phyloP scores from a whole-genome alignment of 2,113 vertebrate genomes.

The Calypte anna region DNA sequence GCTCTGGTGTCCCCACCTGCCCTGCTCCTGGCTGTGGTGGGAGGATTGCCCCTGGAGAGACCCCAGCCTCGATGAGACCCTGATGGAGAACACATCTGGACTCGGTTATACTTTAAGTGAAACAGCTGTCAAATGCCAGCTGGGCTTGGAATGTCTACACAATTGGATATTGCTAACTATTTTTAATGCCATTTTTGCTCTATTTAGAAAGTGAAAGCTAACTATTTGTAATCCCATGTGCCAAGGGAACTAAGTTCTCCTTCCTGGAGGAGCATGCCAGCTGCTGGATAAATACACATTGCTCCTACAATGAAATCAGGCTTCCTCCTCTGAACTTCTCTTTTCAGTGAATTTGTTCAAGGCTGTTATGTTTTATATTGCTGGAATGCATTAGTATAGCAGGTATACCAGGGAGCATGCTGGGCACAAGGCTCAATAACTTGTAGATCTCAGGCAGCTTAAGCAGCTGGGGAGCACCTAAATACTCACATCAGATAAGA shows the following conservation, averaged over 20 bases:
- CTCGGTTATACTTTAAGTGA: neutral
- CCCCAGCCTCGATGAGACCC: accelerated
- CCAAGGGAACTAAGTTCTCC: neutral
- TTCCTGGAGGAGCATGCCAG: neutral
- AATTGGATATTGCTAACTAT: neutral
- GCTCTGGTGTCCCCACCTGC: neutral
- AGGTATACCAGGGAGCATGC: neutral
- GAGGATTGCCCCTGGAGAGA: neutral
- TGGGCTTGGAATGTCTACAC: neutral
- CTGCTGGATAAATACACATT: neutral
- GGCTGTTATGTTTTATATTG: neutral
- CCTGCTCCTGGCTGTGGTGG: neutral
- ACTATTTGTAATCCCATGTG: neutral
- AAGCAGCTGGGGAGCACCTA: neutral
- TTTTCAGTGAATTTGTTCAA: neutral
- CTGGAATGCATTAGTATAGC: neutral
- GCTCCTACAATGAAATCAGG: accelerated
- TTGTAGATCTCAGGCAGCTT: neutral
- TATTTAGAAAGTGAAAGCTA: neutral
- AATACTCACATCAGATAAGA: neutral
- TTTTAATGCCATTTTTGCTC: neutral
- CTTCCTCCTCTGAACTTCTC: neutral
- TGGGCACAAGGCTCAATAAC: neutral
- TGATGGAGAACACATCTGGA: neutral
- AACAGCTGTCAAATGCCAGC: neutral